Conservation (phyloP, 30 jellyfish, hydroid and myxozoan genomes). For the Nemopilema nomurai region DNA sequence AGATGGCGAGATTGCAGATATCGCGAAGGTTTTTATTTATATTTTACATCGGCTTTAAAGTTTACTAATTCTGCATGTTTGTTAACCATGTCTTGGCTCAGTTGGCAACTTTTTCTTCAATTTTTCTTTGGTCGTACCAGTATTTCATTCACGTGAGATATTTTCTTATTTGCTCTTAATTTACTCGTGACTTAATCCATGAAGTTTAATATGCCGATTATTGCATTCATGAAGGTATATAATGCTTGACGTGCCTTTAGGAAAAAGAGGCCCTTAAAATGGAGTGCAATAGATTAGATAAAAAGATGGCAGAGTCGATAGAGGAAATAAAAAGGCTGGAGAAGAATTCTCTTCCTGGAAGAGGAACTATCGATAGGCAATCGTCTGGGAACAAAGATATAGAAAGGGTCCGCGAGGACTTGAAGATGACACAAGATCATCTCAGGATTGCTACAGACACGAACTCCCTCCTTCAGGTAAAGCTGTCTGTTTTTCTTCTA, state of each 20-base stretch:
- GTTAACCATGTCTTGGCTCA: too few species aligned
- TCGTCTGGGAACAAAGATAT: conserved; percentile 52
- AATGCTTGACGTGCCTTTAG: not conserved
- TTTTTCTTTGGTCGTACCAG: not conserved
- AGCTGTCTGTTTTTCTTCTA: too few species aligned
- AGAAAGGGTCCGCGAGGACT: conserved; percentile 59
- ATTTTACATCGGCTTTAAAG: not conserved
- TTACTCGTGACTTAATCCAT: too few species aligned
- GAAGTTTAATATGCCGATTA: too few species aligned
- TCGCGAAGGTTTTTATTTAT: conserved; percentile 38
- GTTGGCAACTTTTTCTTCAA: too few species aligned
- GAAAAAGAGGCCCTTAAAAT: conserved; percentile 54
- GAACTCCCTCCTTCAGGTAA: conserved; percentile 81
- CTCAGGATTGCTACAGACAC: conserved; percentile 83
- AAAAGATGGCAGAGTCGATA: conserved; percentile 44
- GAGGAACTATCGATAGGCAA: conserved; percentile 33
- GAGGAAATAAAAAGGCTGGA: conserved; percentile 59
- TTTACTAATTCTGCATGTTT: not conserved
- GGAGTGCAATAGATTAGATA: conserved; percentile 39
- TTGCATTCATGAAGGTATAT: not conserved
- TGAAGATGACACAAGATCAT: conserved; percentile 75
- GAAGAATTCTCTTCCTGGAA: conserved; percentile 10
- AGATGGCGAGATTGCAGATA: conserved; percentile 34
- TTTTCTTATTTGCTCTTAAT: too few species aligned
- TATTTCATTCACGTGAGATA: not conserved